A percentile compares a stretch with the other conserved stretches of the same genome.
These are phyloP conservation scores for Fregata magnificens DNA, from an alignment of 2,113 vertebrate species.

Conservation along the genomic window DNA sequence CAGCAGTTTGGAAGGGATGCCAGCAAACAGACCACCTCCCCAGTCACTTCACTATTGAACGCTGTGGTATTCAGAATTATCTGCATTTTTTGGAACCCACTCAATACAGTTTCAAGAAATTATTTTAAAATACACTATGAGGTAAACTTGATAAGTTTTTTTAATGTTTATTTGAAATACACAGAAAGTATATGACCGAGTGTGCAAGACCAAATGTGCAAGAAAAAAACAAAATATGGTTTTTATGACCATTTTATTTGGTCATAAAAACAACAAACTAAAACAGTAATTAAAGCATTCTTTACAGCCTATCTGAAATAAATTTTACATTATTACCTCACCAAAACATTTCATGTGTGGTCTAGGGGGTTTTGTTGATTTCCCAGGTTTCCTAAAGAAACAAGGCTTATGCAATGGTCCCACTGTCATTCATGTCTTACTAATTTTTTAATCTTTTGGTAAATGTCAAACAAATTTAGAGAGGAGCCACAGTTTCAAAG, in stretches of 20 bases:
- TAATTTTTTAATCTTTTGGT: background rate
- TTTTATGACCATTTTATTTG: too few species aligned
- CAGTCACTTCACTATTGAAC: background rate
- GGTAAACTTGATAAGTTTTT: background rate
- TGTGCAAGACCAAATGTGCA: too few species aligned
- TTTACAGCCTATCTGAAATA: background rate
- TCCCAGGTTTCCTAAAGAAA: background rate
- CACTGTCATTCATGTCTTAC: background rate
- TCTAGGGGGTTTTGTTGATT: background rate
- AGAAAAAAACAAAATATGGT: too few species aligned
- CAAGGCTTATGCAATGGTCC: background rate
- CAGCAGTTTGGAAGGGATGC: background rate
- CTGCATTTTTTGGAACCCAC: background rate
- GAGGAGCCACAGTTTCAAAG: background rate
- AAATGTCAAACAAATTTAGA: background rate
- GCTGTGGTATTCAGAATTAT: background rate
- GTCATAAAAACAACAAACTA: background rate
- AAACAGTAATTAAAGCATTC: background rate
- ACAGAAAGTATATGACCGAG: background rate
- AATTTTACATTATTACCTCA: background rate
- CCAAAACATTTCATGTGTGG: background rate
- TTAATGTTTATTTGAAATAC: background rate
- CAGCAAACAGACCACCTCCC: background rate
- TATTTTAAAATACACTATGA: background rate
- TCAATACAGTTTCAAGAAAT: background rate